A percentile compares a stretch with the other conserved stretches of the same genome.
These are phyloP conservation scores for Tetragonula clypearis DNA, from an alignment of 1,140 invertebrate species.

Conservation along the genomic window DNA sequence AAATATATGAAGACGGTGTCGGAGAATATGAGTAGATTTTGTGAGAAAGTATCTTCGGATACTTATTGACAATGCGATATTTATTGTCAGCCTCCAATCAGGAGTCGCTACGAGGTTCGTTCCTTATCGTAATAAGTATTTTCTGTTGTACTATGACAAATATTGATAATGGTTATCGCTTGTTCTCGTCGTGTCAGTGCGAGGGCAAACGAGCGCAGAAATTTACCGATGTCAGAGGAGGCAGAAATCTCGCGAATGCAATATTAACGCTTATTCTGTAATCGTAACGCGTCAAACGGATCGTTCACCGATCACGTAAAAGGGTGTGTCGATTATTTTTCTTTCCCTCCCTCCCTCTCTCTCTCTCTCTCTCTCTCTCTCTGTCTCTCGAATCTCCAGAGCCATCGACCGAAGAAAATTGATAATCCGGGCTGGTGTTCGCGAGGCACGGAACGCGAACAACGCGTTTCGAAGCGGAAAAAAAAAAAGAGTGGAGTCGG, in stretches of 20 bases:
- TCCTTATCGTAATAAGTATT: constrained; percentile 9
- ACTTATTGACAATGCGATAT: background rate
- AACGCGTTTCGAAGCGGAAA: constrained; percentile 46
- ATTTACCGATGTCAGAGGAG: background rate
- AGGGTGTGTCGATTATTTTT: constrained; percentile 1
- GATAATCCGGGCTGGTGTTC: constrained; percentile 25
- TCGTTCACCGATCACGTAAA: background rate
- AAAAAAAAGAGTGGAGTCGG: constrained; percentile 42
- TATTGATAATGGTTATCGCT: background rate
- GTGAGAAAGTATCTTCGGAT: too few relatives aligned
- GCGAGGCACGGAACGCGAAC: constrained; percentile 20
- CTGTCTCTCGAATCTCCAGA: background rate
- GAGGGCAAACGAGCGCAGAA: background rate
- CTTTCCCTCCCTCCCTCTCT: too few relatives aligned
- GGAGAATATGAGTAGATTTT: background rate
- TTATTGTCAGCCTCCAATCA: background rate
- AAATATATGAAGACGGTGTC: too few relatives aligned
- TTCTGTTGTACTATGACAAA: background rate
- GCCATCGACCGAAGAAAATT: constrained; percentile 26
- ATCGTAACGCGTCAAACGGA: background rate
- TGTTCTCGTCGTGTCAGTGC: background rate
- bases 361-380: too few relatives aligned
- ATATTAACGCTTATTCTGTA: background rate
- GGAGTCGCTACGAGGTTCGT: background rate
- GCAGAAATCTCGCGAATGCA: constrained; percentile 1